phyloP scores from a whole-genome alignment of 2,797 vertebrate genomes.

The Tachyglossus aculeatus region DNA sequence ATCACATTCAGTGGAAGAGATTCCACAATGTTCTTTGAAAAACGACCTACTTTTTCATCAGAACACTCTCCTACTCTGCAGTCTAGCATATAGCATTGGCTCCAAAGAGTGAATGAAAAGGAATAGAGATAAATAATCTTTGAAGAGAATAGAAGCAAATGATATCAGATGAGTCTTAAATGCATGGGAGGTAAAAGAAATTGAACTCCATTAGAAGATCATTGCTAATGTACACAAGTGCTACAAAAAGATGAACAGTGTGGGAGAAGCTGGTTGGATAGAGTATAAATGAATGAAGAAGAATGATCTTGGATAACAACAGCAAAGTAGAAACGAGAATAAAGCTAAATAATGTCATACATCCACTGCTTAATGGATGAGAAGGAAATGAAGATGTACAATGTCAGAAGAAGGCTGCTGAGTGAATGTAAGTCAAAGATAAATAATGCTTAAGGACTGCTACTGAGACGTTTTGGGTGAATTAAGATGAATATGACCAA shows the following conservation, averaged over 20 bases:
- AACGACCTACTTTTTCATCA: background rate
- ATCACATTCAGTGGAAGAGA: background rate
- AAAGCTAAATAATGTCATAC: slow-evolving; percentile 39
- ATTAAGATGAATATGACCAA: slow-evolving; percentile 59
- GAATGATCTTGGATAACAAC: slow-evolving; percentile 25
- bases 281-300: slow-evolving; percentile 52
- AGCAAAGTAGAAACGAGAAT: slow-evolving; percentile 1
- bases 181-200: slow-evolving; percentile 15
- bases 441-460: slow-evolving; percentile 50
- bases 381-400: slow-evolving; percentile 52
- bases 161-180: slow-evolving; percentile 23
- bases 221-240: slow-evolving; percentile 11
- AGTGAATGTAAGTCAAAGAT: slow-evolving; percentile 64
- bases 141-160: slow-evolving; percentile 7
- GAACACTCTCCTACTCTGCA: fast-evolving
- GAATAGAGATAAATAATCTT: slow-evolving; percentile 43
- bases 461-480: slow-evolving; percentile 17
- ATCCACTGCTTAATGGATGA: slow-evolving; percentile 30
- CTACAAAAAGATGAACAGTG: background rate
- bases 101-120: fast-evolving
- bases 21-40: background rate
- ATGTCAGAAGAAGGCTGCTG: slow-evolving; percentile 25
- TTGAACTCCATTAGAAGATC: slow-evolving; percentile 2
- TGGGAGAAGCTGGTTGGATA: background rate
- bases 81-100: background rate